Evolutionary conservation across 2,888 invertebrate species (phyloP), one percentile per base, ranked within the genome.

Genomic region (Drosophila suboccidentalis): DNA sequence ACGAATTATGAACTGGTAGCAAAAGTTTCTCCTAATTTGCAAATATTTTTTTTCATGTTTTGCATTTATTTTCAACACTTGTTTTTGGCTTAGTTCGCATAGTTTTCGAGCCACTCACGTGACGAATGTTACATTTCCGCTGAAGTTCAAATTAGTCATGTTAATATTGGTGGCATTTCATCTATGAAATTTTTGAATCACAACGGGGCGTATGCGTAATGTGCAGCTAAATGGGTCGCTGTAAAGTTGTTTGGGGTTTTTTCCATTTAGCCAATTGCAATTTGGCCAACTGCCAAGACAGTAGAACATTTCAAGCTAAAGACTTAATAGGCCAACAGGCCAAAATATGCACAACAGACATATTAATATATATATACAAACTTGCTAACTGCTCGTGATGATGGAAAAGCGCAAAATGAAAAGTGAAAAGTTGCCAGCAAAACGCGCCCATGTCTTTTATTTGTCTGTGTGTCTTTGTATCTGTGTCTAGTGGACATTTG

Each of bases 361-460:
- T 65, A 22, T 32, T 19, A 22, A 58, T 32, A 38, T 39, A 43
- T 3, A 17, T 2, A 39, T 15, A 41, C 10, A 38, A 15, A 46
- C 8, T 36, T 41, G 22, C 13, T 19, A 17, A 32, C 10, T 63
- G 13, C 1, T 44, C 13, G 44, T 36, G 50, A 26, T 46, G 57
- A 26, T 70, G 77, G 89, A 89, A 85, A 85, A 90, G 87, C 68
- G 78, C 80, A 88, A 88, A 90, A 88, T 91, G 91, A 91, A 90
- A 90, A 90, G 91, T 91, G 91, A 91, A 90, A 90, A 90, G 91
- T 82, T 90, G 78, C 71, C 77, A 75, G 80, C 71, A 82, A 80
- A 44, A 44, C 71, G 78, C 63, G 73, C 58, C 55, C 58, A 15
- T 55, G 49, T 65, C 26, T 22, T n/a, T 15, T 13, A 34, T 43